Conservation (phyloP, 2,113 vertebrate genomes). For the Corvus hawaiiensis region DNA sequence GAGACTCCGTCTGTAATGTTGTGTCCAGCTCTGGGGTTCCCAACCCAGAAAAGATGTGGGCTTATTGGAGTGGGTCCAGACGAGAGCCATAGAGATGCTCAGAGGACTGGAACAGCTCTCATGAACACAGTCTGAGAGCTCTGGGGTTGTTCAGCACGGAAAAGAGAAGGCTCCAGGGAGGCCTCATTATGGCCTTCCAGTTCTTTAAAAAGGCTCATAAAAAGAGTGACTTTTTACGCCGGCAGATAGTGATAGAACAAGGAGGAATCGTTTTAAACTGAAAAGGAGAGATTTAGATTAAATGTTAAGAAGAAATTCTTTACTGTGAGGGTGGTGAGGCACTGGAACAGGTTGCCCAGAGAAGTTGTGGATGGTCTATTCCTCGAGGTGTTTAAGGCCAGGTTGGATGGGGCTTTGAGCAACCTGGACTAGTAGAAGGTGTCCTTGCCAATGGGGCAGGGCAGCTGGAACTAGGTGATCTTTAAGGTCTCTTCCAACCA, state of each 20-base stretch:
- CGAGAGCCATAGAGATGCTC: neutral
- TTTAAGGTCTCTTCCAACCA: neutral
- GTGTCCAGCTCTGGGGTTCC: neutral
- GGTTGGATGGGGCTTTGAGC: neutral
- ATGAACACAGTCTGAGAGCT: neutral
- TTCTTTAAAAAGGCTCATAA: neutral
- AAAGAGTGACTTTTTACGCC: rapidly evolving
- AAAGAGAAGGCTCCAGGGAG: neutral
- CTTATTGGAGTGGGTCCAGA: neutral
- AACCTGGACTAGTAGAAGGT: neutral
- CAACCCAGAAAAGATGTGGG: neutral
- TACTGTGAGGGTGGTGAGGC: neutral
- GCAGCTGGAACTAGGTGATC: neutral
- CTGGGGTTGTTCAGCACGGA: neutral
- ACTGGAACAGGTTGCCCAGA: neutral
- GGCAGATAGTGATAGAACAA: neutral
- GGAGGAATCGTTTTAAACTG: neutral
- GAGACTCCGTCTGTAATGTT: neutral
- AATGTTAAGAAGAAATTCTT: neutral
- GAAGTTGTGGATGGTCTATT: neutral
- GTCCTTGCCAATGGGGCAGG: too few relatives aligned
- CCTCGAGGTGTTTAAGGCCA: rapidly evolving
- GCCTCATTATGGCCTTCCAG: neutral
- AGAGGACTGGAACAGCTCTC: neutral
- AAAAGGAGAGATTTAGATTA: neutral